Evolutionary conservation across 1,140 invertebrate genomes (phyloP).

Genomic region (Paramacrobiotus metropolitanus): DNA sequence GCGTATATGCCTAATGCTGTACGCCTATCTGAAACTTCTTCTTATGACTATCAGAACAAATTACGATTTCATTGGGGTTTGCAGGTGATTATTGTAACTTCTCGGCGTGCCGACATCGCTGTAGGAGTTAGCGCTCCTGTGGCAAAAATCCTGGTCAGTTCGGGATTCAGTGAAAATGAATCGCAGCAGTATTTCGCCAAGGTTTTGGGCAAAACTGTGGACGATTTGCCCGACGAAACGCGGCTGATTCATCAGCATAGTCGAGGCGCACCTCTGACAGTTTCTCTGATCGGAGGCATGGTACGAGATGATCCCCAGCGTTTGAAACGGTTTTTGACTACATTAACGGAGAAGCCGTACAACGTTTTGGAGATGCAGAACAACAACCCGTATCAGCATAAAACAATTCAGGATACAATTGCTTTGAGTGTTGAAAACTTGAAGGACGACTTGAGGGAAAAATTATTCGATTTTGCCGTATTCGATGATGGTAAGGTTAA

Average conservation of each 20-base stretch:
- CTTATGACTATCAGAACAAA: too few relatives aligned
- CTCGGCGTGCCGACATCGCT: background rate
- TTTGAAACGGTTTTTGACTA: background rate
- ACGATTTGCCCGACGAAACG: background rate
- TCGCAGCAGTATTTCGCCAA: background rate
- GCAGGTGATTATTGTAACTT: background rate
- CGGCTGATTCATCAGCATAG: background rate
- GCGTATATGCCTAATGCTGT: too few relatives aligned
- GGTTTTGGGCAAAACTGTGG: background rate
- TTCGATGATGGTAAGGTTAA: background rate
- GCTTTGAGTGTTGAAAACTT: background rate
- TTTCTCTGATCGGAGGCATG: background rate
- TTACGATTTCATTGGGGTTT: background rate
- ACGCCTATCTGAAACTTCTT: too few relatives aligned
- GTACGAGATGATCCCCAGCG: background rate
- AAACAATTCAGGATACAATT: background rate
- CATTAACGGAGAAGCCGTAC: background rate
- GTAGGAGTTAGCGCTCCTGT: background rate
- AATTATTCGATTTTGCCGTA: background rate
- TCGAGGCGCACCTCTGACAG: background rate
- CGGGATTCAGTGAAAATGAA: background rate
- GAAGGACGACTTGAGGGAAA: background rate
- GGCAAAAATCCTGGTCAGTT: background rate
- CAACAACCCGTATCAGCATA: background rate
- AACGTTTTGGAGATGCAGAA: background rate